Evolutionary conservation across 2,113 vertebrate genomes (phyloP), one percentile per base, ranked within the genome.

Genomic region (Prochilodus magdalenae): DNA sequence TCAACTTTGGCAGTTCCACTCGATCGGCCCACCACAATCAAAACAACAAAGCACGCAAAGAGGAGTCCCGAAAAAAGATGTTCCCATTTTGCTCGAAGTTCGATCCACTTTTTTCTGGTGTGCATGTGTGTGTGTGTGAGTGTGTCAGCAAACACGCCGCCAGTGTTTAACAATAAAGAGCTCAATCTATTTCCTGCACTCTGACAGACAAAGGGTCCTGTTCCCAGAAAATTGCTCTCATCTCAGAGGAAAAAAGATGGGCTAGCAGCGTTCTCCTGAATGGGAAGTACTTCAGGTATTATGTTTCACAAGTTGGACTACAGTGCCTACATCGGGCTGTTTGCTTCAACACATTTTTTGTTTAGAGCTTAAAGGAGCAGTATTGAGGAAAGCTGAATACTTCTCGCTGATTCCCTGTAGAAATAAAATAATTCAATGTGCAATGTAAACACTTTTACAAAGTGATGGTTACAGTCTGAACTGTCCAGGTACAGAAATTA

Each of bases 181-280:
- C 44, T 69, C 24, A 49, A 82, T 80, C 44, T 65, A 73, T 87
- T 79, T 79, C 65, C 51, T 60, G 27, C 55, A 57, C 20, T 33
- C 36, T 63, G 10, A 72, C 74, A 71, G 62, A 59, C 73, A 66
- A 75, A 77, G 76, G 69, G 63, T 67, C 22, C 69, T 57, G 59
- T 74, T 80, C 73, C 53, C 62, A 76, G 73, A 70, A 85, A 83
- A 85, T 85, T 77, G 77, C 73, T 79, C 30, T 75, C 40, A 57
- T 73, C 57, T 83, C 49, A 29, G 59, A 55, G 33, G 49, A 74
- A 79, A 53, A 74, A 73, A 73, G 49, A 60, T 77, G 78, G 33
- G 26, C 78, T 67, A 15, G 33, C 66, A 67, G 77, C n/a, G 72
- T 73, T 75, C 47, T 75, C 26, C 29, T 72, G 75, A 79, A 85